Evolutionary conservation across 1,140 invertebrate genomes (phyloP).

Genomic region (Hirudo medicinalis): DNA sequence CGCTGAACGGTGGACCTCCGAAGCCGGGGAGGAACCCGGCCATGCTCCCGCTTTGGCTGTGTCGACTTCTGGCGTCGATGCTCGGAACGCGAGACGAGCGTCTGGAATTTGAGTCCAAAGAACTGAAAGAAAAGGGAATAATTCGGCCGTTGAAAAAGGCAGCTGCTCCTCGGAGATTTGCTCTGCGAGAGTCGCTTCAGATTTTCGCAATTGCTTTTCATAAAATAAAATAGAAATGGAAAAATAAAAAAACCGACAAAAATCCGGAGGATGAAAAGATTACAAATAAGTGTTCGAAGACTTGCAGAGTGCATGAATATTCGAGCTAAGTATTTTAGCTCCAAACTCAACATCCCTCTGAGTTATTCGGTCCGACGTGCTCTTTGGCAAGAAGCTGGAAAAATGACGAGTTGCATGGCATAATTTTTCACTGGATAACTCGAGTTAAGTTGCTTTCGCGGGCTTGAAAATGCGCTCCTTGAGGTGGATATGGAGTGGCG

Average conservation of each 20-base stretch:
- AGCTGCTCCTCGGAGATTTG: not conserved
- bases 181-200: not conserved
- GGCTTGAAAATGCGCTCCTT: too few relatives aligned
- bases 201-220: not conserved
- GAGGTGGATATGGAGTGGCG: too few relatives aligned
- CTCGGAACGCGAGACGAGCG: conserved; percentile 17
- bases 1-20: not conserved
- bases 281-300: not conserved
- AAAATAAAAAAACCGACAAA: not conserved
- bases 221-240: not conserved
- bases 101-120: conserved; percentile 16
- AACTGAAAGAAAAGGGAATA: conserved; percentile 16
- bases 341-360: not conserved
- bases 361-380: too few relatives aligned
- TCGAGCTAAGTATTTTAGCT: not conserved
- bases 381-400: too few relatives aligned
- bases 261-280: not conserved
- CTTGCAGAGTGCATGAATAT: not conserved
- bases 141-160: too few relatives aligned
- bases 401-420: too few relatives aligned
- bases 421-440: too few relatives aligned
- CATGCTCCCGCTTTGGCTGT: conserved; percentile 9
- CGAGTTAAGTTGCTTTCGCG: too few relatives aligned
- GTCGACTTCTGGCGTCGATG: conserved; percentile 17
- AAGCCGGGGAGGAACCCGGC: conserved; percentile 1